phyloP scores from a whole-genome alignment of 2,888 invertebrate genomes.

The Caenorhabditis wallacei region DNA sequence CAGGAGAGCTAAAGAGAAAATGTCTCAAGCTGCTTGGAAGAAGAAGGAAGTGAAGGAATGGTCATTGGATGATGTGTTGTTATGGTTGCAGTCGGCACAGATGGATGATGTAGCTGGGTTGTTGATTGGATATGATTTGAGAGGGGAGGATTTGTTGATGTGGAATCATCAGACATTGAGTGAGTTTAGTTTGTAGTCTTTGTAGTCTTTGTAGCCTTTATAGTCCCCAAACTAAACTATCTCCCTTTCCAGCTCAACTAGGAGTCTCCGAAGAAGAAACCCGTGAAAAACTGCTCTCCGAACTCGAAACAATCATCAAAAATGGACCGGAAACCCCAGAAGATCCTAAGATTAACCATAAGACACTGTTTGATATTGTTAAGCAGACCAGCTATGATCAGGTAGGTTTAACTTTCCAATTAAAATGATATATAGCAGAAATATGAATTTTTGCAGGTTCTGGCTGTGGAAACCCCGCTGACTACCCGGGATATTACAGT shows the following conservation, averaged over 20 bases:
- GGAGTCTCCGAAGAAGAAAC: slow-evolving; percentile 61
- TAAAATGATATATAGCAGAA: neutral
- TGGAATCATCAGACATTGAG: slow-evolving; percentile 72
- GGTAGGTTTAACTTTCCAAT: slow-evolving; percentile 35
- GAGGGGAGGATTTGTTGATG: slow-evolving; percentile 71
- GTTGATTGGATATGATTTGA: slow-evolving; percentile 75
- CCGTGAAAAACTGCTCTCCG: slow-evolving; percentile 61
- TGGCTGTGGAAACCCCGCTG: slow-evolving; percentile 74
- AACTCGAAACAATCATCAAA: slow-evolving; percentile 59
- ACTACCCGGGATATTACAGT: slow-evolving; percentile 74
- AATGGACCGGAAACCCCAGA: slow-evolving; percentile 55
- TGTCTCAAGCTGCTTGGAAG: slow-evolving; percentile 66
- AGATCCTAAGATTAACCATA: slow-evolving; percentile 30
- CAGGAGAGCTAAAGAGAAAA: slow-evolving; percentile 70
- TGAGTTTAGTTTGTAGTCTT: slow-evolving; percentile 10
- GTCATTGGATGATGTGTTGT: slow-evolving; percentile 74
- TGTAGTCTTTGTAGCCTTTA: neutral
- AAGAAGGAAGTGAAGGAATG: slow-evolving; percentile 68
- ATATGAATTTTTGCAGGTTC: slow-evolving; percentile 59
- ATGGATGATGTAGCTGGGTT: slow-evolving; percentile 75
- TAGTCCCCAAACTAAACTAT: neutral
- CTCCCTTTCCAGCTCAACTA: slow-evolving; percentile 57
- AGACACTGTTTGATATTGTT: slow-evolving; percentile 73
- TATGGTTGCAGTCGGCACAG: slow-evolving; percentile 74
- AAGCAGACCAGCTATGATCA: slow-evolving; percentile 72